These are phyloP conservation scores for Neomicropteryx cornuta DNA, from an alignment of 1,140 invertebrate genomes.

Conservation along the genomic window DNA sequence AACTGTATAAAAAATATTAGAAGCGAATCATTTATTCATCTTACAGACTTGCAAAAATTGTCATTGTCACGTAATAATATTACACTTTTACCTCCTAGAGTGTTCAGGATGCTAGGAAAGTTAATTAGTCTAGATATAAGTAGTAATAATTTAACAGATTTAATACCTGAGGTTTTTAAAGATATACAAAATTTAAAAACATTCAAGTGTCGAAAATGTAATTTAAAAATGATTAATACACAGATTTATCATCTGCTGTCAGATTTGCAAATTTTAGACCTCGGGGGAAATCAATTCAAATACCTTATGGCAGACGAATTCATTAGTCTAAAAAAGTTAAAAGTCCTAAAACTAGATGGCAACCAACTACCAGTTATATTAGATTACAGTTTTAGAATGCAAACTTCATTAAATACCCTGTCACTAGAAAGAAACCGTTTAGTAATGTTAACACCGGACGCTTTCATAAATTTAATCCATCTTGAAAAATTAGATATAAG, in stretches of 20 bases:
- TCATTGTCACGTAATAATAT: constrained; percentile 53
- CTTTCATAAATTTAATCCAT: constrained; percentile 56
- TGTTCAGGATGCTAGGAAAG: constrained; percentile 50
- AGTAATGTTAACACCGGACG: constrained; percentile 54
- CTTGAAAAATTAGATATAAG: constrained; percentile 57
- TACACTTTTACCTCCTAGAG: constrained; percentile 43
- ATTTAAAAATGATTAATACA: constrained; percentile 59
- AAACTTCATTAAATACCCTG: constrained; percentile 43
- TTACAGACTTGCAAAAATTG: constrained; percentile 45
- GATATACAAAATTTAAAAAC: constrained; percentile 60
- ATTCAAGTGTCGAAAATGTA: constrained; percentile 56
- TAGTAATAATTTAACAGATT: constrained; percentile 56
- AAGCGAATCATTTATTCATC: constrained; percentile 52
- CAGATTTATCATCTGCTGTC: constrained; percentile 63
- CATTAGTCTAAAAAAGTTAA: constrained; percentile 52
- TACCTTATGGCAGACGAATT: constrained; percentile 66
- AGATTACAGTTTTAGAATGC: constrained; percentile 59
- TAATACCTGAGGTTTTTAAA: constrained; percentile 65
- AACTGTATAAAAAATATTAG: constrained; percentile 53
- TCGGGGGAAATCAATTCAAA: constrained; percentile 67
- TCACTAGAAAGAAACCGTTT: constrained; percentile 58
- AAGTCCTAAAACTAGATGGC: constrained; percentile 57
- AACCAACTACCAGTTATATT: constrained; percentile 65
- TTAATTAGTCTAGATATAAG: constrained; percentile 60
- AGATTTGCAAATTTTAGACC: constrained; percentile 55